Conservation (phyloP, 2,888 invertebrate species). For the Gisinianus flammeolus region DNA sequence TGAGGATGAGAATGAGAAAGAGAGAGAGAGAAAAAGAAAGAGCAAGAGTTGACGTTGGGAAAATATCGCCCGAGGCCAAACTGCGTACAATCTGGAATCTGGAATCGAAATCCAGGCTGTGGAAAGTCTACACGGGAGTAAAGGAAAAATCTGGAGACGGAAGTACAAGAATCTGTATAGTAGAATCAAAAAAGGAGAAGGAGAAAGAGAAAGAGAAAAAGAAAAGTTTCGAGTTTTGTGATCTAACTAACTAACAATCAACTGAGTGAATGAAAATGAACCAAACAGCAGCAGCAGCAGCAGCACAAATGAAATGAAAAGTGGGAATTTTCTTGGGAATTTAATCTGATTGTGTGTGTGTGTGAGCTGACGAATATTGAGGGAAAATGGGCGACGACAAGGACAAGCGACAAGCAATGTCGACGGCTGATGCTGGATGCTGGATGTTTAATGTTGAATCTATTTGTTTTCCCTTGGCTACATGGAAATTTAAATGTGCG, state of each 20-base stretch:
- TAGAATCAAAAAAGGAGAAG: neutral
- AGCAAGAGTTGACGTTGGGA: neutral
- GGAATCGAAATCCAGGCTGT: neutral
- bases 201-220: neutral
- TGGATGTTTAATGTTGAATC: too few relatives aligned
- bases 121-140: neutral
- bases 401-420: too few relatives aligned
- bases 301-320: too few relatives aligned
- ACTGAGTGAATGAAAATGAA: neutral
- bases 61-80: neutral
- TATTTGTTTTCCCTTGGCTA: neutral
- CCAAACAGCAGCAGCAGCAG: too few relatives aligned
- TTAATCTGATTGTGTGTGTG: constrained; percentile 6
- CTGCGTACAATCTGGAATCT: too few relatives aligned
- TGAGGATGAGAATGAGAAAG: neutral
- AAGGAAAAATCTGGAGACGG: neutral
- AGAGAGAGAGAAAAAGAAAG: neutral
- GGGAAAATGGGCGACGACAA: constrained; percentile 3
- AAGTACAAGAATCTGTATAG: neutral
- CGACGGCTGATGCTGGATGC: constrained; percentile 12
- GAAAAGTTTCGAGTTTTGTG: too few relatives aligned
- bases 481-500: too few relatives aligned
- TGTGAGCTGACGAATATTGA: constrained; percentile 6
- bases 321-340: neutral
- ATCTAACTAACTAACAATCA: too few relatives aligned